Conservation (phyloP, 2,113 vertebrate genomes). For the Sula dactylatra region DNA sequence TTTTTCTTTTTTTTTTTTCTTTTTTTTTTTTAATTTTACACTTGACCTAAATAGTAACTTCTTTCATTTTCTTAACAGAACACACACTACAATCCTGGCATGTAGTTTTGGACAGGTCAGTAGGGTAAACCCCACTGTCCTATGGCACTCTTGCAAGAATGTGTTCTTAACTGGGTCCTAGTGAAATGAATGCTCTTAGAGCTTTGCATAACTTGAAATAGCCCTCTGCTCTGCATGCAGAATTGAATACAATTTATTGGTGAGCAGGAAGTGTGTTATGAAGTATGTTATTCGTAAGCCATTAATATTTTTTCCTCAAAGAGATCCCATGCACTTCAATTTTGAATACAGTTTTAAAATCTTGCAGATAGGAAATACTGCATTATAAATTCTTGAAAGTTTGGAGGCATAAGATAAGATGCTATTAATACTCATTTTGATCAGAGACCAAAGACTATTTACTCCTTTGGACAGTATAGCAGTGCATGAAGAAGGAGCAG, state of each 20-base stretch:
- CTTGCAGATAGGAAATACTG: background rate
- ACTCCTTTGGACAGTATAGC: background rate
- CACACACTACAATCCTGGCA: background rate
- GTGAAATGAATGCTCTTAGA: background rate
- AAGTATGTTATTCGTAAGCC: background rate
- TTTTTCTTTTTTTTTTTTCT: background rate
- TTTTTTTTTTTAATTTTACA: background rate
- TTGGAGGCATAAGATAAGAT: background rate
- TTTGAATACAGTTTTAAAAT: background rate
- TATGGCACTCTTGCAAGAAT: background rate
- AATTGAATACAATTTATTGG: background rate
- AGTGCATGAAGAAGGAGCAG: background rate
- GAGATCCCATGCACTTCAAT: background rate
- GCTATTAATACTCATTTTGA: background rate
- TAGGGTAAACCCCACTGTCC: background rate
- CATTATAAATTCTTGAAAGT: background rate
- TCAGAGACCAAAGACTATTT: background rate
- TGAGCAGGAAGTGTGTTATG: background rate
- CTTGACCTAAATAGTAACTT: constrained; percentile 8
- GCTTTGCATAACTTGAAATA: background rate
- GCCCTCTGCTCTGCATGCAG: background rate
- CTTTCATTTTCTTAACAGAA: background rate
- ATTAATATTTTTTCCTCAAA: background rate
- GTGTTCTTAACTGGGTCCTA: background rate
- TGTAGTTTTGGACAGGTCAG: background rate